Percentiles rank a stretch among this genome's conserved stretches.
phyloP scores from a whole-genome alignment of 1,140 invertebrate genomes.

The Drosophila insularis region DNA sequence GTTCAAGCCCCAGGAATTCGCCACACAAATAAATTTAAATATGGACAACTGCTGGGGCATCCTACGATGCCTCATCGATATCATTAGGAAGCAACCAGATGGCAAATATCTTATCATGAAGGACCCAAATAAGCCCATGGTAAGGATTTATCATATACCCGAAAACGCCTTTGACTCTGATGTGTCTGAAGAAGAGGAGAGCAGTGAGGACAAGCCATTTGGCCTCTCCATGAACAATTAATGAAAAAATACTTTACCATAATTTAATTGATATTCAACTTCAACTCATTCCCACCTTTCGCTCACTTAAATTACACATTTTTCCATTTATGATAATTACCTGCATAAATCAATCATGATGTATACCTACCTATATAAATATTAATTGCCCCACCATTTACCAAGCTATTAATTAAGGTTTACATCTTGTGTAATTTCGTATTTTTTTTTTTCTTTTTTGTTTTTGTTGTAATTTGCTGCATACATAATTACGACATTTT shows the following conservation, averaged over 20 bases:
- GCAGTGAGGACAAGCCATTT: slow-evolving; percentile 1
- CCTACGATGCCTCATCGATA: slow-evolving; percentile 98
- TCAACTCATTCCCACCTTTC: background rate
- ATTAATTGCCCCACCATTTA: slow-evolving; percentile 65
- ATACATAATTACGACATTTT: background rate
- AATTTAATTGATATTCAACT: background rate
- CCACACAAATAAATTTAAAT: slow-evolving; percentile 98
- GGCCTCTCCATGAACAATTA: slow-evolving; percentile 59
- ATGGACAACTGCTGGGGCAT: slow-evolving; percentile 99
- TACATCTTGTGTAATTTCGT: slow-evolving; percentile 59
- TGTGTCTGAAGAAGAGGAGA: slow-evolving; percentile 92
- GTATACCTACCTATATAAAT: slow-evolving; percentile 39
- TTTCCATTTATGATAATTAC: slow-evolving; percentile 58
- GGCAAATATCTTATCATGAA: slow-evolving; percentile 99
- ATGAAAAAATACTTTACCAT: background rate
- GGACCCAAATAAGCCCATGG: slow-evolving; percentile 99
- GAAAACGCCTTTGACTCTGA: slow-evolving; percentile 99
- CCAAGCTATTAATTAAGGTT: slow-evolving; percentile 71
- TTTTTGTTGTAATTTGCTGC: slow-evolving; percentile 38
- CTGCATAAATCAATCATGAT: slow-evolving; percentile 72
- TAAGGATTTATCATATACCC: slow-evolving; percentile 98
- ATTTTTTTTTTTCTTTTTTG: background rate
- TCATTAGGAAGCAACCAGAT: slow-evolving; percentile 98
- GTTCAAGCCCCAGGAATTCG: slow-evolving; percentile 99
- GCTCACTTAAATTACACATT: slow-evolving; percentile 4